Percentiles rank a stretch among this genome's conserved stretches.
phyloP scores from a whole-genome alignment of 2,113 vertebrate species.

The Trachemys scripta region DNA sequence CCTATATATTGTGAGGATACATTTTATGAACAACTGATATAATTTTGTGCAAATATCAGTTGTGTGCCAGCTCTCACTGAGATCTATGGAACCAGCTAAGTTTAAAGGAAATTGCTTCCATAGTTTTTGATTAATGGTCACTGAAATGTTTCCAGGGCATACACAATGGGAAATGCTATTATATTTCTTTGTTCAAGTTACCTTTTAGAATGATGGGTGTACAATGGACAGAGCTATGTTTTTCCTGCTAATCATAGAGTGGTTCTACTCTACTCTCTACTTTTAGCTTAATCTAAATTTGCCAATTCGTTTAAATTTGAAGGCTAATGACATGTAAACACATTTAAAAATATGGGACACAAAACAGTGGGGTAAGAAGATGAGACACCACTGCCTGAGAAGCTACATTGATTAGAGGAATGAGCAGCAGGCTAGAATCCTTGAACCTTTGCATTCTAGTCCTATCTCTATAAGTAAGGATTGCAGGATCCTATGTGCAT shows the following conservation, averaged over 20 bases:
- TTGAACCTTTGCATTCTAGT: not conserved
- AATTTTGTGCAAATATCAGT: not conserved
- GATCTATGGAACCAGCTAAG: not conserved
- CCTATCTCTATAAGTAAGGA: not conserved
- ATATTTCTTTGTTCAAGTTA: not conserved
- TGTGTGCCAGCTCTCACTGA: not conserved
- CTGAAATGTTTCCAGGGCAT: not conserved
- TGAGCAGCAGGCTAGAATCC: not conserved
- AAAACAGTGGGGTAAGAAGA: not conserved
- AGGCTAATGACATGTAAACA: not conserved
- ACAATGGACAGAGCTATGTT: not conserved
- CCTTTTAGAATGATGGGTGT: not conserved
- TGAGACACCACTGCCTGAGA: not conserved
- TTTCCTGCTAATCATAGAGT: not conserved
- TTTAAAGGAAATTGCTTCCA: not conserved
- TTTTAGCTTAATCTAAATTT: too few species aligned
- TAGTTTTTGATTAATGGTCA: not conserved
- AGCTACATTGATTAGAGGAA: not conserved
- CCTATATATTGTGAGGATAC: not conserved
- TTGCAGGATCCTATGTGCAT: not conserved
- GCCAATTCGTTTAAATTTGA: not conserved
- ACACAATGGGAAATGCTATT: not conserved
- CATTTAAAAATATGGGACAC: not conserved
- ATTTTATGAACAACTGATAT: not conserved
- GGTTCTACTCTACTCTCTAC: too few species aligned